Evolutionary conservation across 92 coral and sea anemone genomes (phyloP).

Genomic region (Galaxea fascicularis): DNA sequence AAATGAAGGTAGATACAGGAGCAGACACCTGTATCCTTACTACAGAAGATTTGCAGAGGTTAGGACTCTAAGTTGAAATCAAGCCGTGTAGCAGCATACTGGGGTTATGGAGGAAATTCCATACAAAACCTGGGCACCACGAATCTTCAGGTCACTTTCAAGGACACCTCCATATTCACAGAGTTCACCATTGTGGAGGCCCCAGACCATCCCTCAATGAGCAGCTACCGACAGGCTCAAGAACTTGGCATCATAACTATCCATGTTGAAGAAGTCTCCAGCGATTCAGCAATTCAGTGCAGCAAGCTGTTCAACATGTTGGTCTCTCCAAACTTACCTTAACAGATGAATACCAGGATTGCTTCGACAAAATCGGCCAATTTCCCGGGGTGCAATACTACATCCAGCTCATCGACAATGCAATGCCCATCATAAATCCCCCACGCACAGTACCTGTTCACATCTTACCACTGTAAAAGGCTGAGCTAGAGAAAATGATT

Average conservation of each 20-base stretch:
- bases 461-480: slow-evolving; percentile 63
- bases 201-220: slow-evolving; percentile 71
- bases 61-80: slow-evolving; percentile 46
- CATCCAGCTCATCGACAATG: slow-evolving; percentile 37
- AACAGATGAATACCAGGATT: slow-evolving; percentile 52
- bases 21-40: slow-evolving; percentile 62
- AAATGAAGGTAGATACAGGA: slow-evolving; percentile 63
- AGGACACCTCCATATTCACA: slow-evolving; percentile 35
- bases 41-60: slow-evolving; percentile 56
- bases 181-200: slow-evolving; percentile 27
- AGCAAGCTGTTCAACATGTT: slow-evolving; percentile 12
- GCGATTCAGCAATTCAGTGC: background rate
- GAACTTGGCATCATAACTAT: slow-evolving; percentile 60
- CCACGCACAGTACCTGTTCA: slow-evolving; percentile 69
- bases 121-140: slow-evolving; percentile 65
- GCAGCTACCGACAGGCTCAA: slow-evolving; percentile 61
- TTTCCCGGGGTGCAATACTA: slow-evolving; percentile 65
- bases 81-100: slow-evolving; percentile 41
- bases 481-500: slow-evolving; percentile 52
- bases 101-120: slow-evolving; percentile 50
- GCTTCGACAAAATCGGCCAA: slow-evolving; percentile 61
- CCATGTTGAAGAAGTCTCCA: slow-evolving; percentile 46
- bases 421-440: slow-evolving; percentile 48
- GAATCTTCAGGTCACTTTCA: slow-evolving; percentile 55
- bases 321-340: slow-evolving; percentile 1